Evolutionary conservation across 1,140 invertebrate genomes (phyloP).

Genomic region (Doryteuthis pealeii): DNA sequence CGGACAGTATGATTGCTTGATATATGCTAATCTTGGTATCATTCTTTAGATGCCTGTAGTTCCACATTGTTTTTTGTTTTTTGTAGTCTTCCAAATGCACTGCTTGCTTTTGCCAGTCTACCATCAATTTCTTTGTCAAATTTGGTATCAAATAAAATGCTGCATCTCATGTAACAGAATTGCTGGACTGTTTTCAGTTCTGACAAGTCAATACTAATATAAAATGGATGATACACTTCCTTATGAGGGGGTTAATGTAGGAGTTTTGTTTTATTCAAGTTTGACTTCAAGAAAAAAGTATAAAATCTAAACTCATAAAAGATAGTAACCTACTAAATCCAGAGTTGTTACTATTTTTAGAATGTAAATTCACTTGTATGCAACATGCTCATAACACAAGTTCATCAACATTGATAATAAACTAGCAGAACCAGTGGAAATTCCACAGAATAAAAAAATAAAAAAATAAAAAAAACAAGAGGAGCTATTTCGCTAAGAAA

Average conservation of each 20-base stretch:
- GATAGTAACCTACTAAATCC: too few species aligned
- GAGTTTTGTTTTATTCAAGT: neutral
- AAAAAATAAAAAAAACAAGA: too few species aligned
- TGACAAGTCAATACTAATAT: neutral
- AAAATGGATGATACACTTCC: neutral
- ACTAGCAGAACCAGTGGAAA: too few species aligned
- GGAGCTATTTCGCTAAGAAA: too few species aligned
- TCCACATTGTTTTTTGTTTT: neutral
- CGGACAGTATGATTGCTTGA: too few species aligned
- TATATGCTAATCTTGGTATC: neutral
- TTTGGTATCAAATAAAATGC: neutral
- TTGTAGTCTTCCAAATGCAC: neutral
- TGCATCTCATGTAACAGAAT: neutral
- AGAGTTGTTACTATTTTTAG: too few species aligned
- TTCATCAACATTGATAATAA: too few species aligned
- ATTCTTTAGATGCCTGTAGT: neutral
- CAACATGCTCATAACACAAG: too few species aligned
- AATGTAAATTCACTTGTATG: too few species aligned
- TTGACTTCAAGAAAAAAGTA: too few species aligned
- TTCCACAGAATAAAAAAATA: too few species aligned
- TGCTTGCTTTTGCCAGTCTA: neutral
- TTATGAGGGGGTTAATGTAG: neutral
- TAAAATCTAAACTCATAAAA: too few species aligned
- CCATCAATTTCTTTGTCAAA: neutral
- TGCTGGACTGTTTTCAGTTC: neutral